Conservation (phyloP, 2,888 invertebrate species). For the Biston stratarius region DNA sequence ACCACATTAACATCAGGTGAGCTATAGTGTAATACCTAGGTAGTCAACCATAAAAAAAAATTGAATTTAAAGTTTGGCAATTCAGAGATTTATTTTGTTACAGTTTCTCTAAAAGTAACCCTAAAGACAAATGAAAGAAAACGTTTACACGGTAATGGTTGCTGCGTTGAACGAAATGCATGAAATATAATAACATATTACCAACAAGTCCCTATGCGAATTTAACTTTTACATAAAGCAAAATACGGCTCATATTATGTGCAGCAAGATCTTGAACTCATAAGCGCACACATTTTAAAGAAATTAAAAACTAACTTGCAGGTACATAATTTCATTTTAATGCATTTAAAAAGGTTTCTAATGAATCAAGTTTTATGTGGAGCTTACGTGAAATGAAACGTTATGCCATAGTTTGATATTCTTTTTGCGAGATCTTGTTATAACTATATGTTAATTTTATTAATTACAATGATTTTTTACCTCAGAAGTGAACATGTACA, state of each 20-base stretch:
- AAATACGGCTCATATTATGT: conserved; percentile 14
- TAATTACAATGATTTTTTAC: too few species aligned
- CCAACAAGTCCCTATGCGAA: conserved; percentile 11
- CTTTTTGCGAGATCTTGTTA: background rate
- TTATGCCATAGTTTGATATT: background rate
- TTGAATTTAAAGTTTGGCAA: too few species aligned
- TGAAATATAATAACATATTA: conserved; percentile 38
- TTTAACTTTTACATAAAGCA: conserved; percentile 23
- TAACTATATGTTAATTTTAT: background rate
- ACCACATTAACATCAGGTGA: too few species aligned
- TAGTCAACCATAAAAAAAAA: too few species aligned
- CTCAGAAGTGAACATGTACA: background rate
- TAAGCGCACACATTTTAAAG: conserved; percentile 32
- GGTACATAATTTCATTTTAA: conserved; percentile 21
- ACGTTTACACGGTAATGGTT: conserved; percentile 55
- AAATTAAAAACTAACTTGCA: conserved; percentile 48
- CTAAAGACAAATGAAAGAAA: conserved; percentile 50
- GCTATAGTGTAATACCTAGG: too few species aligned
- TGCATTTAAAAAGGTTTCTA: conserved; percentile 39
- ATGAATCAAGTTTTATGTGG: conserved; percentile 48
- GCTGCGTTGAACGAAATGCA: conserved; percentile 49
- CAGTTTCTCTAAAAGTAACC: conserved; percentile 40
- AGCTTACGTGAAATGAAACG: conserved; percentile 16
- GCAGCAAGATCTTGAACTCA: conserved; percentile 1
- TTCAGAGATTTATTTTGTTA: background rate